A percentile compares a stretch with the other conserved stretches of the same genome.
These are phyloP conservation scores for Parambassis ranga DNA, from an alignment of 2,797 vertebrate species.

Conservation along the genomic window DNA sequence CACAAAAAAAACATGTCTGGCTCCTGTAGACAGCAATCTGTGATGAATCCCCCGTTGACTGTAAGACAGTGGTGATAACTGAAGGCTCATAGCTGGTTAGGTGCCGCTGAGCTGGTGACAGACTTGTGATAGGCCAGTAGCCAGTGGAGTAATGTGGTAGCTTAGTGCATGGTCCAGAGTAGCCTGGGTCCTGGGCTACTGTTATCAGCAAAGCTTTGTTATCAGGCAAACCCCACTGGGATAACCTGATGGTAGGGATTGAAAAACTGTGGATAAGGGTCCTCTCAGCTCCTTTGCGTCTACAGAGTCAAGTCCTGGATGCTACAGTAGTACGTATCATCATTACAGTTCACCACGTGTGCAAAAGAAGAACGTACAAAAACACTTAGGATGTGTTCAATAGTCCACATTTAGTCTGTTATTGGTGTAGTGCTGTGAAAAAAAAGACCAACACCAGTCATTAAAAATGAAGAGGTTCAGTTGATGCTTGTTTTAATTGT, in stretches of 20 bases:
- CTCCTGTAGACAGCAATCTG: slow-evolving; percentile 47
- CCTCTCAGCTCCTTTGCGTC: slow-evolving; percentile 63
- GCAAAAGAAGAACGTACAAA: too few relatives aligned
- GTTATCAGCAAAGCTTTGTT: slow-evolving; percentile 71
- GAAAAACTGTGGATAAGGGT: slow-evolving; percentile 66
- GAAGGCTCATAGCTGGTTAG: slow-evolving; percentile 49
- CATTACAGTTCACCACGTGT: too few relatives aligned
- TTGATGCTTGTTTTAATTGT: slow-evolving; percentile 38
- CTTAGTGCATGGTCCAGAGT: slow-evolving; percentile 53
- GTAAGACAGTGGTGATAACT: slow-evolving; percentile 50
- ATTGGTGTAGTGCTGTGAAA: background rate
- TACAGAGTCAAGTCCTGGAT: slow-evolving; percentile 30
- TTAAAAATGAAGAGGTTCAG: slow-evolving; percentile 18
- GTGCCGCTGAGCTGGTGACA: slow-evolving; percentile 62
- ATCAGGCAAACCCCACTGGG: slow-evolving; percentile 72
- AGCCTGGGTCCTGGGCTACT: slow-evolving; percentile 43
- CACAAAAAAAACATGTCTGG: too few relatives aligned
- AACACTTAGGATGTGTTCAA: too few relatives aligned
- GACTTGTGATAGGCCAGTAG: slow-evolving; percentile 71
- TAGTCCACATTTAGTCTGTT: too few relatives aligned
- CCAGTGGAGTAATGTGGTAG: slow-evolving; percentile 71
- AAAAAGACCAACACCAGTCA: background rate
- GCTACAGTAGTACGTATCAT: background rate
- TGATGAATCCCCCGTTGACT: slow-evolving; percentile 39
- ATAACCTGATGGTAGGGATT: slow-evolving; percentile 62